phyloP scores from a whole-genome alignment of 2,113 vertebrate genomes.

The Mustelus asterias region DNA sequence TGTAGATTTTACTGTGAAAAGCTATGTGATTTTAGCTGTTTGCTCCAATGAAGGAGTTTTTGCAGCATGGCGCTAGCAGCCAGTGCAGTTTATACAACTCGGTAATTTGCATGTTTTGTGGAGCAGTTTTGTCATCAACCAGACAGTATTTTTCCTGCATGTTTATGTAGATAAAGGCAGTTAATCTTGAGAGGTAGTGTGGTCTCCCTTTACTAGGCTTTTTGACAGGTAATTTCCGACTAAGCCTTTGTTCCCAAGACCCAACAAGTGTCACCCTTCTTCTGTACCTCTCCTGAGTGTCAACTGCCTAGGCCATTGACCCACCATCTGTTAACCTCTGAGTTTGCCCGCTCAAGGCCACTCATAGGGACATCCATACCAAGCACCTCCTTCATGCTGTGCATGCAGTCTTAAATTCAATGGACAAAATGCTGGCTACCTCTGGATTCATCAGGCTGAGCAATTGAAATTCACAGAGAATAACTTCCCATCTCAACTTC shows the following conservation, averaged over 20 bases:
- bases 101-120: constrained; percentile 87
- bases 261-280: constrained; percentile 75
- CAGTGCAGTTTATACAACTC: constrained; percentile 82
- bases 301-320: constrained; percentile 83
- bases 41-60: constrained; percentile 73
- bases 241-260: constrained; percentile 78
- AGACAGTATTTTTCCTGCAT: constrained; percentile 84
- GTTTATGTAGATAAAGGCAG: constrained; percentile 80
- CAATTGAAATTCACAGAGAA: constrained; percentile 84
- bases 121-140: constrained; percentile 85
- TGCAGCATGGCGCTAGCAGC: constrained; percentile 81
- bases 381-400: constrained; percentile 83
- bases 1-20: constrained; percentile 85
- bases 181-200: constrained; percentile 75
- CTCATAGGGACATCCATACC: constrained; percentile 80
- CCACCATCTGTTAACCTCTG: constrained; percentile 83
- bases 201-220: constrained; percentile 77
- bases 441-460: constrained; percentile 85
- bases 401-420: constrained; percentile 87
- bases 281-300: constrained; percentile 83
- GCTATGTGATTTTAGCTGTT: constrained; percentile 85
- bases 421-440: constrained; percentile 80
- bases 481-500: constrained; percentile 86
- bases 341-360: constrained; percentile 82
- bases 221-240: constrained; percentile 78